Percentiles rank a stretch among this genome's conserved stretches.
Evolutionary conservation across 2,113 vertebrate genomes (phyloP).

Genomic region (Paracanthobrama guichenoti): DNA sequence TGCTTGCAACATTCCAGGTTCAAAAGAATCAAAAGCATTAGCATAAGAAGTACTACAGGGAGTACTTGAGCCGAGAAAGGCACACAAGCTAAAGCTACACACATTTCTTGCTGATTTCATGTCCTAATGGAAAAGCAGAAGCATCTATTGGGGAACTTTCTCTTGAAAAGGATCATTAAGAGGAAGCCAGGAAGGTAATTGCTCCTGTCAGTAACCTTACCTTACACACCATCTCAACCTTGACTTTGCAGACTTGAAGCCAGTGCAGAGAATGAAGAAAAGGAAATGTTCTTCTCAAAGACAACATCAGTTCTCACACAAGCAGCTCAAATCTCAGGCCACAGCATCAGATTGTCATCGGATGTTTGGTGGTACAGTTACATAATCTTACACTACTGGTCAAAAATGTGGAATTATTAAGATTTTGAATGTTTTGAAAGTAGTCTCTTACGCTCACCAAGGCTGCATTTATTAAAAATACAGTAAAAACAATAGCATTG

Average conservation of each 20-base stretch:
- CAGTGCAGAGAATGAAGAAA: slow-evolving; percentile 40
- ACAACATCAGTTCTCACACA: slow-evolving; percentile 21
- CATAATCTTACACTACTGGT: slow-evolving; percentile 5
- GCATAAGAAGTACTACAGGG: background rate
- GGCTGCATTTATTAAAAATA: no score
- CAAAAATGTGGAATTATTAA: no score
- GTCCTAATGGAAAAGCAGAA: slow-evolving; percentile 20
- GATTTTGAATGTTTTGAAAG: no score
- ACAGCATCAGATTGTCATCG: background rate
- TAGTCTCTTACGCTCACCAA: no score
- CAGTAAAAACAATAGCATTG: no score
- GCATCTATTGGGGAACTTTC: slow-evolving; percentile 16
- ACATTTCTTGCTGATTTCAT: slow-evolving; percentile 5
- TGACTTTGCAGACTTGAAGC: slow-evolving; percentile 30
- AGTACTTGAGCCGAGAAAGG: background rate
- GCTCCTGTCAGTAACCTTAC: slow-evolving; percentile 35
- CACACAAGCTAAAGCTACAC: slow-evolving; percentile 9
- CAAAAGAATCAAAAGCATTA: slow-evolving; percentile 4
- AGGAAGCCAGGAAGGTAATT: background rate
- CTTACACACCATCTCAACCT: slow-evolving; percentile 30
- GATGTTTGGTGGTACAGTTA: slow-evolving; percentile 18
- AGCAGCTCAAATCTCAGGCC: background rate
- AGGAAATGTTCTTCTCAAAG: slow-evolving; percentile 35
- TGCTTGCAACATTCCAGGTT: background rate
- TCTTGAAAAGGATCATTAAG: slow-evolving; percentile 19